A percentile compares a stretch with the other conserved stretches of the same genome.
phyloP scores from a whole-genome alignment of 2,797 vertebrate species.

The Chanos chanos region DNA sequence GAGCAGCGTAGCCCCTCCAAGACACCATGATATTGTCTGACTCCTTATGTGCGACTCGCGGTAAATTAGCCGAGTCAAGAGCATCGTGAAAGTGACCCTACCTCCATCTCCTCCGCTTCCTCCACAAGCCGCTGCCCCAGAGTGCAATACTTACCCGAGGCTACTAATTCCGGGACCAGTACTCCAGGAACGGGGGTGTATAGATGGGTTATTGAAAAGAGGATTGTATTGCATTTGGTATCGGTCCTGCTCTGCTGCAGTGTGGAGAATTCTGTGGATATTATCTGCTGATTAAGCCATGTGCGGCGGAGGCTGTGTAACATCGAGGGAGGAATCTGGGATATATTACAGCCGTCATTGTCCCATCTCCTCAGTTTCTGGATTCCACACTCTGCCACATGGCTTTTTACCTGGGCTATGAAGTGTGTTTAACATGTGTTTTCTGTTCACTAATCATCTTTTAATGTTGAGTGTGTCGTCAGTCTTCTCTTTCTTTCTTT shows the following conservation, averaged over 20 bases:
- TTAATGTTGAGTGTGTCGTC: too few relatives aligned
- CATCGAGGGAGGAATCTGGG: too few relatives aligned
- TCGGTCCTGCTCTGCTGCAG: conserved; percentile 1
- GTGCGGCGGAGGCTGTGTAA: neutral
- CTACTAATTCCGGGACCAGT: conserved; percentile 12
- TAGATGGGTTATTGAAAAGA: conserved; percentile 3
- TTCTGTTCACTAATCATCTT: too few relatives aligned
- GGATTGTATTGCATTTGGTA: neutral
- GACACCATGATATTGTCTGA: conserved; percentile 5
- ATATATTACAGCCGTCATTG: neutral
- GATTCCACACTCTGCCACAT: neutral
- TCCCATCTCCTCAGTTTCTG: conserved; percentile 16
- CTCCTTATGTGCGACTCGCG: neutral
- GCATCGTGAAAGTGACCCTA: neutral
- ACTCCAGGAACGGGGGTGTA: neutral
- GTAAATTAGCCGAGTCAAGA: neutral
- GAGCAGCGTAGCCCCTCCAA: too few relatives aligned
- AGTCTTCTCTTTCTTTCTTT: too few relatives aligned
- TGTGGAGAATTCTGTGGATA: too few relatives aligned
- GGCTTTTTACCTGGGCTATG: too few relatives aligned
- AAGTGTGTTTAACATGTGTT: too few relatives aligned
- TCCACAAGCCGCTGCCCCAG: too few relatives aligned
- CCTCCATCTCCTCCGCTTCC: neutral
- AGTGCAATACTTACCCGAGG: conserved; percentile 13
- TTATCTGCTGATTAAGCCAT: neutral